Percentiles rank a stretch among this genome's conserved stretches.
These are phyloP conservation scores for Pachyseris speciosa DNA, from an alignment of 64 coral and sea anemone species.

Conservation along the genomic window DNA sequence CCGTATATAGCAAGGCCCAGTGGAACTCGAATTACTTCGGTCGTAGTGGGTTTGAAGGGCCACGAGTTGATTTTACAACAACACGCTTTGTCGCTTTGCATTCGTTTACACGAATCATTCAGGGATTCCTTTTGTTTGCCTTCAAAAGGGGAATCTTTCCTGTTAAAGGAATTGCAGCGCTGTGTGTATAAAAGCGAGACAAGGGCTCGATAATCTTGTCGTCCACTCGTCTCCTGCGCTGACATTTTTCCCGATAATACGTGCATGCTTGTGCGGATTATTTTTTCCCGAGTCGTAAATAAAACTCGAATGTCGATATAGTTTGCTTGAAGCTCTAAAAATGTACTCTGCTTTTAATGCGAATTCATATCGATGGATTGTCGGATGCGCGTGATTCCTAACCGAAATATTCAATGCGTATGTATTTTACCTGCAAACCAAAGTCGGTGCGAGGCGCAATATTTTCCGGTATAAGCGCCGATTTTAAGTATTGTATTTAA, in stretches of 20 bases:
- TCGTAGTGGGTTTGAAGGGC: slow-evolving; percentile 25
- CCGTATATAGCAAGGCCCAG: neutral
- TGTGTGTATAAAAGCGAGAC: slow-evolving; percentile 24
- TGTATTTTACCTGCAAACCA: slow-evolving; percentile 60
- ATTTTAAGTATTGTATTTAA: slow-evolving; percentile 79
- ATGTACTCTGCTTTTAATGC: slow-evolving; percentile 46
- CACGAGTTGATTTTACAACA: slow-evolving; percentile 64
- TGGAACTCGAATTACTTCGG: slow-evolving; percentile 14
- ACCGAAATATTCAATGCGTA: slow-evolving; percentile 45
- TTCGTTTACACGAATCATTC: slow-evolving; percentile 74
- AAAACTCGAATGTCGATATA: slow-evolving; percentile 34
- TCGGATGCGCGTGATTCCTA: neutral
- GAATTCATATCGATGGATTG: neutral
- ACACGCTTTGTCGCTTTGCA: slow-evolving; percentile 43
- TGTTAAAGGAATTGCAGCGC: slow-evolving; percentile 32
- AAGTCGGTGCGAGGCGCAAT: slow-evolving; percentile 34
- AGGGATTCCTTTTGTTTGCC: slow-evolving; percentile 79
- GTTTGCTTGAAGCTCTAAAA: slow-evolving; percentile 55
- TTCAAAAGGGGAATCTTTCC: slow-evolving; percentile 65
- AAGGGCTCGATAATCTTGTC: slow-evolving; percentile 14
- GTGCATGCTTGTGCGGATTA: slow-evolving; percentile 45
- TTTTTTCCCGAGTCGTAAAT: slow-evolving; percentile 32
- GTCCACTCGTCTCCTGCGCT: slow-evolving; percentile 39
- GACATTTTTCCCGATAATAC: slow-evolving; percentile 70
- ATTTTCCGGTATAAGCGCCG: neutral